Base-by-base conservation (phyloP, 2,888 invertebrate species). In the Teleogryllus oceanicus region DNA sequence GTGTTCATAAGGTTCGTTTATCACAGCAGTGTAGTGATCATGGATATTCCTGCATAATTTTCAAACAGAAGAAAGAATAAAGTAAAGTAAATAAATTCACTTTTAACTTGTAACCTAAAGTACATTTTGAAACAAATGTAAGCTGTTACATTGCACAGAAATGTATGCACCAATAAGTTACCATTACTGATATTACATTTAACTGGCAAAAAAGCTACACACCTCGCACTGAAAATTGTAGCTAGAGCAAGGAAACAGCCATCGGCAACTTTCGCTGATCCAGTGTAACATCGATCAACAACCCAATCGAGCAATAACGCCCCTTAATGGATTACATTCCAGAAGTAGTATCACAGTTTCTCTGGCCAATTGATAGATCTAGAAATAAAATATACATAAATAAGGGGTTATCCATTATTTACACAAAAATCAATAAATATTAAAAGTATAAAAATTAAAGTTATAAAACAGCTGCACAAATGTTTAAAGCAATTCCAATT, bases 21-120 rank as follows among this genome's bases (percentile, higher is more conserved):
- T 96, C 84, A 99, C 96, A 2, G 98, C 97, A 74, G 97, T 97
- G 87, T 98, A 98, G 89, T 98, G 97, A 87, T 98, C 97, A 98
- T 2, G 98, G 97, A 89, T 98, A 97, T 88, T 98, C 85, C 97
- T 96, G 87, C 12, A 88, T 12, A 74, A 11, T 74, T 13, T 18
- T 1, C 12, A 13, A 11, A 20, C 11, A 74, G 74, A 20, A 74
- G n/a, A 74, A 74, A 18, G 74, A 74, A 11, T 74, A n/a, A 74
- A 74, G 11, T 74, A 74, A 74, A 74, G 11, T 74, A 74, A 74
- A 74, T 13, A 74, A 74, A 74, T 11, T 11, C 12, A 74, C 10
- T n/a, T 20, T 74, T 11, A 74, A 74, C n/a, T 20, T 2, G 2
- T 74, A 16, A 21, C 16, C 20, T n/a, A 74, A 74, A 74, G 11